Evolutionary conservation across 2,888 invertebrate species (phyloP).

Genomic region (Hirtodrosophila duncani): DNA sequence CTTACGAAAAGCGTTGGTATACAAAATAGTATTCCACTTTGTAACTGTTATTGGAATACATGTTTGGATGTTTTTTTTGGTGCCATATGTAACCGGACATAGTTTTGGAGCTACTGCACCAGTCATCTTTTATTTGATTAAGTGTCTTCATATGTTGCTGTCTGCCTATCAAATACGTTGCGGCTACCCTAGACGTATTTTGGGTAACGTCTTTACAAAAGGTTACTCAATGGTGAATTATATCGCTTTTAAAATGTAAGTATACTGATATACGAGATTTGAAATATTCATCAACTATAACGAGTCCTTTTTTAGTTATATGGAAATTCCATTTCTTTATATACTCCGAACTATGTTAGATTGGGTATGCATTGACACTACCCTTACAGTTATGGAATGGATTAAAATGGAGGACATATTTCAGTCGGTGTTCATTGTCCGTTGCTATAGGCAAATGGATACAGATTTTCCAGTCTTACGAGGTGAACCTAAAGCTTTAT

Average conservation of each 20-base stretch:
- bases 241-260: slow-evolving; percentile 92
- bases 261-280: slow-evolving; percentile 13
- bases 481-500: slow-evolving; percentile 87
- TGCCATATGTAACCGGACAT: slow-evolving; percentile 93
- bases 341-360: slow-evolving; percentile 98
- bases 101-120: slow-evolving; percentile 83
- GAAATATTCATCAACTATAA: too few relatives aligned
- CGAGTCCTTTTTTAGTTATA: slow-evolving; percentile 80
- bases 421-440: slow-evolving; percentile 87
- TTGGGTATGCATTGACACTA: slow-evolving; percentile 99
- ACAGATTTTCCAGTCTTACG: slow-evolving; percentile 93
- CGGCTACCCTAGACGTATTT: slow-evolving; percentile 96
- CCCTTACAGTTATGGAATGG: slow-evolving; percentile 98
- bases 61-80: slow-evolving; percentile 96
- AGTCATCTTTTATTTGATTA: slow-evolving; percentile 97
- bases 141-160: slow-evolving; percentile 95
- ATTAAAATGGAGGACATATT: slow-evolving; percentile 99
- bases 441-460: slow-evolving; percentile 91
- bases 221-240: slow-evolving; percentile 94
- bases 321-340: slow-evolving; percentile 96
- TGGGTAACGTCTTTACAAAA: slow-evolving; percentile 98
- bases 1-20: slow-evolving; percentile 92
- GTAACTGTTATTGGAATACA: slow-evolving; percentile 92
- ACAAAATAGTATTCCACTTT: slow-evolving; percentile 94
- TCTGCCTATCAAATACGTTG: slow-evolving; percentile 98